Base-by-base conservation (phyloP, 2,888 invertebrate species). In the Apodemia duryi region DNA sequence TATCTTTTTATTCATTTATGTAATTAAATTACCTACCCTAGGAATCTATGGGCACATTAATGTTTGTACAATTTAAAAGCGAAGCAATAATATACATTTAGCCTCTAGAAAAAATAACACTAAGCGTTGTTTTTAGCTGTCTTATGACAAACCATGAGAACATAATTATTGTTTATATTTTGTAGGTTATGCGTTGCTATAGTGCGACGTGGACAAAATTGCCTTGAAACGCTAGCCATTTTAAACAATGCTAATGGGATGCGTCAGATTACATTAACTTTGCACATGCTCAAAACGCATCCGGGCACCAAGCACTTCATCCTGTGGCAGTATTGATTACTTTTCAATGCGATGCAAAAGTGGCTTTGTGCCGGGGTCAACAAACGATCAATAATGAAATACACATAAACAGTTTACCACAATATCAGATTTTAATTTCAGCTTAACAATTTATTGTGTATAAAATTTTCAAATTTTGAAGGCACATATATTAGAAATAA, bases 371-470 rank as follows among this genome's bases (percentile, higher is more conserved):
- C 75, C 77, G 82, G 82, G 82, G 79, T 80, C 81, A 84, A 78
- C 77, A 83, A 65, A 78, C 81, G 79, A 85, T 86, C 85, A 77
- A 85, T 85, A 84, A 74, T 65, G 73, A 69, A 71, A 68, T 67
- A 61, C 41, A 61, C 51, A 62, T 51, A 38, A n/a, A 65, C 46
- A 62, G 13, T 61, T 43, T 13, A 7, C 38, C 60, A 66, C 49
- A 61, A 13, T 41, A 51, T 49, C 28, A 51, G 32, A 64, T 4
- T 6, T 28, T 41, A 41, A 13, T 41, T 61, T 51, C 28, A 29
- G 11, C n/a, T 6, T 41, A 9, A 43, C n/a, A 63, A 57, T 35
- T 35, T 29, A 61, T 9, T 29, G 38, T 28, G 38, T 2, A 21
- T 9, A n/a, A 21, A 29, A 52, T 21, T 11, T 9, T 11, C 21